These are phyloP conservation scores for Arenaria interpres DNA, from an alignment of 2,113 vertebrate species.

Conservation along the genomic window DNA sequence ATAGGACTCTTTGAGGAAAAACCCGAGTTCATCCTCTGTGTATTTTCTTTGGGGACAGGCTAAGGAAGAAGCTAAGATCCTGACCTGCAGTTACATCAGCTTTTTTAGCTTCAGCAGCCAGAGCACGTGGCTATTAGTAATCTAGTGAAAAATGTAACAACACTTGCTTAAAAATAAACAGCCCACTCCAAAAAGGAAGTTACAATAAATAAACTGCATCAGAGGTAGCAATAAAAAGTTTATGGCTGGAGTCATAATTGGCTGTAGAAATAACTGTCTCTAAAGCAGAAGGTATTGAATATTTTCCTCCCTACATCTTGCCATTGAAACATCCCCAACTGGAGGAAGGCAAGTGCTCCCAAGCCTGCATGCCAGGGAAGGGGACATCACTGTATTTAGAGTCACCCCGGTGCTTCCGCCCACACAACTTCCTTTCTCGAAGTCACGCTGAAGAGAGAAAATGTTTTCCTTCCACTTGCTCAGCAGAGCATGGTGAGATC, in stretches of 20 bases:
- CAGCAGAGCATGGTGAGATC: slow-evolving; percentile 48
- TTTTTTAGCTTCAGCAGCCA: slow-evolving; percentile 67
- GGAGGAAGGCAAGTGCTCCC: background rate
- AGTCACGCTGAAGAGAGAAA: slow-evolving; percentile 52
- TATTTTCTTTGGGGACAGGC: slow-evolving; percentile 18
- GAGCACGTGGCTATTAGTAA: slow-evolving; percentile 71
- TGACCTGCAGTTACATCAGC: slow-evolving; percentile 66
- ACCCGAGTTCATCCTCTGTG: background rate
- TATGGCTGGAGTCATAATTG: background rate
- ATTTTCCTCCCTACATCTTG: background rate
- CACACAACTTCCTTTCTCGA: slow-evolving; percentile 65
- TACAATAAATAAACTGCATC: slow-evolving; percentile 57
- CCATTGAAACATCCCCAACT: background rate
- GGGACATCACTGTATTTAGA: slow-evolving; percentile 1
- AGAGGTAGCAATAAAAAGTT: slow-evolving; percentile 43
- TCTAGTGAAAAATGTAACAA: slow-evolving; percentile 71
- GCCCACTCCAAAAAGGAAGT: slow-evolving; percentile 69
- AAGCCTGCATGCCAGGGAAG: background rate
- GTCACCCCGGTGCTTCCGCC: slow-evolving; percentile 28
- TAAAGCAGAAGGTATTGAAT: background rate
- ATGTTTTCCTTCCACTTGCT: slow-evolving; percentile 60
- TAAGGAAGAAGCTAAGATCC: slow-evolving; percentile 40
- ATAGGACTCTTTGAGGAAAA: background rate
- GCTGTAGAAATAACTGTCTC: background rate
- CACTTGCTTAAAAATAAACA: slow-evolving; percentile 69